A percentile compares a stretch with the other conserved stretches of the same genome.
Conservation (phyloP, 1,140 invertebrate genomes). For the Capitella teleta region DNA sequence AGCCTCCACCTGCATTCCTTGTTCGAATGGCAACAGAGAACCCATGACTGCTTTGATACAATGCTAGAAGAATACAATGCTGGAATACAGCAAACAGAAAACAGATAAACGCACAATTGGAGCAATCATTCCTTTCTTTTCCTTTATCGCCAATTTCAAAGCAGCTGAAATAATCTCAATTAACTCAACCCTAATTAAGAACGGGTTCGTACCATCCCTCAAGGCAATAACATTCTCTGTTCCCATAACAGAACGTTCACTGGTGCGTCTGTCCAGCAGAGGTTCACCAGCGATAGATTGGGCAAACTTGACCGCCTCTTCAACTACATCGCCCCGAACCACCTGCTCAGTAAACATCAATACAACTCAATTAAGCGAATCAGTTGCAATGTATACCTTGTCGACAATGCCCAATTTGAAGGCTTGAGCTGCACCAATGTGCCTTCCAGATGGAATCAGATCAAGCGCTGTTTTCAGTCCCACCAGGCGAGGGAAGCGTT, state of each 20-base stretch:
- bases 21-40: constrained; percentile 19
- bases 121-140: constrained; percentile 25
- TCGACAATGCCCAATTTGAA: constrained; percentile 29
- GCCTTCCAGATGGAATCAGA: constrained; percentile 26
- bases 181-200: too few species aligned
- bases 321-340: constrained; percentile 16
- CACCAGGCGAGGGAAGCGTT: constrained; percentile 24
- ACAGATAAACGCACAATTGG: constrained; percentile 23
- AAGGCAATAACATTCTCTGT: too few species aligned
- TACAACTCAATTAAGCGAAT: too few species aligned
- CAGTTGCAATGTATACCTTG: too few species aligned
- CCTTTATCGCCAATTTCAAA: constrained; percentile 20
- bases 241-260: constrained; percentile 16
- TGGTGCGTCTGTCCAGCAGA: constrained; percentile 18
- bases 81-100: too few species aligned
- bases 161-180: constrained; percentile 18
- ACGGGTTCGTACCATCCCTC: too few species aligned
- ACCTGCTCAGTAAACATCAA: too few species aligned
- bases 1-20: constrained; percentile 18
- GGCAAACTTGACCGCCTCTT: constrained; percentile 25
- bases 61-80: constrained; percentile 13
- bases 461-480: constrained; percentile 25
- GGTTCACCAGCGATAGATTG: constrained; percentile 17
- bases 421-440: constrained; percentile 21
- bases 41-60: constrained; percentile 26